Conservation (phyloP, 2,888 invertebrate species). For the Andrena hattorfiana region DNA sequence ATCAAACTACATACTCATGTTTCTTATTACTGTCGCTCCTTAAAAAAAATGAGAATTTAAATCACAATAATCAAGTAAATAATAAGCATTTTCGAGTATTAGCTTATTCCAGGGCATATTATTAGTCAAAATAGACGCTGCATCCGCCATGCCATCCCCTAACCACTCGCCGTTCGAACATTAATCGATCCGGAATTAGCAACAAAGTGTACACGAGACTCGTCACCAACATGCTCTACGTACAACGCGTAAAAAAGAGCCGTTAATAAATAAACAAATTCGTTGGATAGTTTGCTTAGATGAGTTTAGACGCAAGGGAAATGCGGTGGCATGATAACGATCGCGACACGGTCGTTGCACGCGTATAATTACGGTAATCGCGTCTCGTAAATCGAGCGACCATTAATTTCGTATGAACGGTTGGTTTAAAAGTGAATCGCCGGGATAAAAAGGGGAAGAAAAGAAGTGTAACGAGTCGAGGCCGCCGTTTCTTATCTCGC, state of each 20-base stretch:
- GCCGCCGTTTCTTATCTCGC: conserved; percentile 57
- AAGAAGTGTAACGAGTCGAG: conserved; percentile 44
- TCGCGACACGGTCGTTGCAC: conserved; percentile 5
- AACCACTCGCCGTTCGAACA: too few relatives aligned
- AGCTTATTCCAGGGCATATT: too few relatives aligned
- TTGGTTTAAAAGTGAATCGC: conserved; percentile 7
- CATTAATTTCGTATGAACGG: conserved; percentile 40
- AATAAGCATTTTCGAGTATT: too few relatives aligned
- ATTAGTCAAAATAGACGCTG: too few relatives aligned
- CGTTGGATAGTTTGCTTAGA: background rate
- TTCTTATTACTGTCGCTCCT: too few relatives aligned
- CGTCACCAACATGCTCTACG: too few relatives aligned
- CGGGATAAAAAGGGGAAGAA: background rate
- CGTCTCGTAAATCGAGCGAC: conserved; percentile 13
- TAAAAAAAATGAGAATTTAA: too few relatives aligned
- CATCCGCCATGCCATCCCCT: too few relatives aligned
- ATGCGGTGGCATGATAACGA: background rate
- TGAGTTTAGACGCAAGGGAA: background rate
- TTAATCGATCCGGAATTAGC: too few relatives aligned
- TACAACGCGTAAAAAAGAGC: background rate
- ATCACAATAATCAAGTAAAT: too few relatives aligned
- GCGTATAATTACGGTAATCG: conserved; percentile 35
- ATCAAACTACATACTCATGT: too few relatives aligned
- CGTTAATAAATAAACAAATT: conserved; percentile 3
- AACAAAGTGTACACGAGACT: too few relatives aligned